Percentiles rank a stretch among this genome's conserved stretches.
Evolutionary conservation across 2,888 invertebrate species (phyloP).

Genomic region (Ennomos erosarius): DNA sequence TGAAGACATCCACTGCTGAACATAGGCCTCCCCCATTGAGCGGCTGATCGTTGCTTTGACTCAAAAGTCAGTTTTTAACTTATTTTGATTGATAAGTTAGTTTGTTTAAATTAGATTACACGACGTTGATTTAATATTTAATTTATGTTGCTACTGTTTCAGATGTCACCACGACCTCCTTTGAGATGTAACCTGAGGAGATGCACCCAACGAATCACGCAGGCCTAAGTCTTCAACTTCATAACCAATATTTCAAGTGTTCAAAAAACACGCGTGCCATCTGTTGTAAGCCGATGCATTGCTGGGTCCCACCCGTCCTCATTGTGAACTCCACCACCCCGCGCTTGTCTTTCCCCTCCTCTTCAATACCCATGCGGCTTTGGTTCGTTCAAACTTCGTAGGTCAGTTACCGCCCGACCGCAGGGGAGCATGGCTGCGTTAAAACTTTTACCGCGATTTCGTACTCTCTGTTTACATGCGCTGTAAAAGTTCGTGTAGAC

Average conservation of each 20-base stretch:
- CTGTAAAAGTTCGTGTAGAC: conserved; percentile 70
- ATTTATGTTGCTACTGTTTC: conserved; percentile 56
- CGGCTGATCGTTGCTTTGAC: too few relatives aligned
- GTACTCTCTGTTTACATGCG: conserved; percentile 81
- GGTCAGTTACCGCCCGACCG: conserved; percentile 86
- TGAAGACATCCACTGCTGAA: too few relatives aligned
- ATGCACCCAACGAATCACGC: conserved; percentile 76
- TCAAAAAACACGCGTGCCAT: conserved; percentile 84
- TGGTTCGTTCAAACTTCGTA: conserved; percentile 85
- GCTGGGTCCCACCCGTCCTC: conserved; percentile 74
- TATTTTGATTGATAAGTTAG: too few relatives aligned
- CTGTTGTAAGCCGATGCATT: conserved; percentile 82
- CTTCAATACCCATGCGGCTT: conserved; percentile 79
- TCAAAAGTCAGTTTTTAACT: too few relatives aligned
- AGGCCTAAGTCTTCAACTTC: conserved; percentile 76
- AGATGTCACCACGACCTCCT: conserved; percentile 72
- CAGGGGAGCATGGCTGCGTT: conserved; percentile 84
- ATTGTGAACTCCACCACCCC: conserved; percentile 65
- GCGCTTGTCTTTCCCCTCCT: conserved; percentile 58
- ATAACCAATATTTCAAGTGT: conserved; percentile 80
- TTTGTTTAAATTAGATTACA: not conserved
- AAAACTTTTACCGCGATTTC: conserved; percentile 80
- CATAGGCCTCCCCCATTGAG: too few relatives aligned
- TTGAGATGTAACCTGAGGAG: conserved; percentile 78
- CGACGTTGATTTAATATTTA: conserved; percentile 17